These are phyloP conservation scores for Rhinogobius similis DNA, from an alignment of 2,113 vertebrate genomes.

Conservation along the genomic window DNA sequence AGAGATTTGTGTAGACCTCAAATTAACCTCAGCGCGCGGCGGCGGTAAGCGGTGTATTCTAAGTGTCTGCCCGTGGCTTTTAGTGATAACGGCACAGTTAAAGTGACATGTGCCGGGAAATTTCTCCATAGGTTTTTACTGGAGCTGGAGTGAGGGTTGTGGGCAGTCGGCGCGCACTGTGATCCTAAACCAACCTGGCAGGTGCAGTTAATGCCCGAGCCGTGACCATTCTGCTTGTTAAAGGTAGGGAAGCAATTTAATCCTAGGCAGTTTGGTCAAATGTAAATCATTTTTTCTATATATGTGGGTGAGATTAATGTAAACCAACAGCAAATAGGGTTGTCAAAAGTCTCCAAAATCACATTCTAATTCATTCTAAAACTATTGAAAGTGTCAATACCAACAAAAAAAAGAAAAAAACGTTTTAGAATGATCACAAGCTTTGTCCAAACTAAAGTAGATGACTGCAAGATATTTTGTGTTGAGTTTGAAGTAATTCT, in stretches of 20 bases:
- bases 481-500: no score
- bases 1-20: constrained; percentile 61
- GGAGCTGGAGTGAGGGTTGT: constrained; percentile 47
- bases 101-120: constrained; percentile 66
- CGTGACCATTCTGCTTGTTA: constrained; percentile 23
- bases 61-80: constrained; percentile 54
- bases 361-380: no score
- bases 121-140: constrained; percentile 60
- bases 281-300: neutral
- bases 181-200: constrained; percentile 74
- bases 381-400: no score
- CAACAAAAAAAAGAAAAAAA: neutral
- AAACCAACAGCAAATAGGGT: neutral
- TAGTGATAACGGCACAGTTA: constrained; percentile 56
- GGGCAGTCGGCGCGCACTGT: constrained; percentile 62
- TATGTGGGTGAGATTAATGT: neutral
- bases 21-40: constrained; percentile 62
- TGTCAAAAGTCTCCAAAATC: no score
- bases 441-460: no score
- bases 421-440: no score
- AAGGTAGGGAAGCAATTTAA: neutral
- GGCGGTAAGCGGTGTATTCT: constrained; percentile 48
- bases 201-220: constrained; percentile 65
- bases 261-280: neutral
- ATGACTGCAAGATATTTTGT: no score